Evolutionary conservation across 2,797 vertebrate species (phyloP), one percentile per base, ranked within the genome.

Genomic region (Falco cherrug): DNA sequence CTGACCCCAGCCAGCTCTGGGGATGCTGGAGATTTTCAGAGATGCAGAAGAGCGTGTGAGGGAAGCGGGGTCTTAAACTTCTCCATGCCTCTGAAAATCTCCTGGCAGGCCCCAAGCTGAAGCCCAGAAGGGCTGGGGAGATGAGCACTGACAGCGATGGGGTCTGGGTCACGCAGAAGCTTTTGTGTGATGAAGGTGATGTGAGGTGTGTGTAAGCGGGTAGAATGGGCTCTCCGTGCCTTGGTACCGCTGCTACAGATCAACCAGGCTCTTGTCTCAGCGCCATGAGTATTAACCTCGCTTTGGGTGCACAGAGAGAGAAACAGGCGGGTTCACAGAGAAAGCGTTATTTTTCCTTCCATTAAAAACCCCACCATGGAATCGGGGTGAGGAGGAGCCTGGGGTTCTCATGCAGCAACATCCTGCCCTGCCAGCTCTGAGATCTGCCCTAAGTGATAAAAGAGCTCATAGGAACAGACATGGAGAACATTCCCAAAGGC

Each of bases 401-500:
- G 64, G 81, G 21, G 10, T 84, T 90, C 84, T 89, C 95, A 95
- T 95, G 96, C 96, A 95, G 93, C 95, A 84, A 77, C 82, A 54
- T 78, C 87, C 89, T 63, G 65, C 93, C 89, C 90, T 63, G 84
- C 94, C 93, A 73, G 95, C 91, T 95, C 90, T 54, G 94, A 67
- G 39, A 89, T 70, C 89, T 79, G 86, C 94, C 85, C 84, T 74
- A 85, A 92, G 84, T 54, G 84, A 61, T 57, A 51, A 61, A 96
- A 93, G 81, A 95, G 95, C 93, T 93, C 11, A 0, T 85, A 87
- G 90, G 84, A 95, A 70, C 91, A 91, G 95, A 94, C 91, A 89
- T 70, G 84, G 93, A 91, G 95, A 95, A 94, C 70, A 96, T 88
- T 89, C 89, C 93, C 92, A 90, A 78, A 96, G 63, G 92, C 97